phyloP scores from a whole-genome alignment of 2,113 vertebrate species.

The Ptychochromis oligacanthus region DNA sequence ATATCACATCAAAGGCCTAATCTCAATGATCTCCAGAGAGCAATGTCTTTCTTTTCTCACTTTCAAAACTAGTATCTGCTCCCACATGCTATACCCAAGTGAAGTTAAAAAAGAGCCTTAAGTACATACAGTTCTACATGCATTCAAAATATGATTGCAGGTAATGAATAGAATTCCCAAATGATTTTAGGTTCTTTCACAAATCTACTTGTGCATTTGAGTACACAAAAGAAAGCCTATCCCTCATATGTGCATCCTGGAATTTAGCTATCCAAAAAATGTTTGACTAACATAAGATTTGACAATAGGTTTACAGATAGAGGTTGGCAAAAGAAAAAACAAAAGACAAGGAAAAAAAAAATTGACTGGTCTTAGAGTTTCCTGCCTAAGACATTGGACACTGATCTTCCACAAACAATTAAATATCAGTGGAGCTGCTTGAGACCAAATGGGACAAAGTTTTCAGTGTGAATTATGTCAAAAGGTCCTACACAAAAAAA shows the following conservation, averaged over 20 bases:
- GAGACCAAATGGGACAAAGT: not conserved
- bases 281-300: conserved; percentile 14
- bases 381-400: not conserved
- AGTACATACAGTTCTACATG: conserved; percentile 9
- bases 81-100: conserved; percentile 20
- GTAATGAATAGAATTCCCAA: not conserved
- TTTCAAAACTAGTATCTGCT: conserved; percentile 11
- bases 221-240: not conserved
- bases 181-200: not conserved
- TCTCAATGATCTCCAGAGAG: conserved; percentile 60
- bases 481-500: not conserved
- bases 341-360: too few relatives aligned
- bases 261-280: not conserved
- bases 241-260: not conserved
- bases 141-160: not conserved
- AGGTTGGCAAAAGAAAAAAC: too few relatives aligned
- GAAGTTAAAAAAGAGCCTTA: conserved; percentile 36
- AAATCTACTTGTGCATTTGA: not conserved
- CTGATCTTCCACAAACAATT: conserved; percentile 34
- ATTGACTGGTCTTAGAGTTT: not conserved
- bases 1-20: conserved; percentile 52
- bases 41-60: conserved; percentile 24
- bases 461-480: conserved; percentile 17
- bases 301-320: not conserved
- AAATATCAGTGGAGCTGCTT: not conserved